Percentiles rank a stretch among this genome's conserved stretches.
phyloP scores from a whole-genome alignment of 1,140 invertebrate genomes.

The Nasonia longicornis region DNA sequence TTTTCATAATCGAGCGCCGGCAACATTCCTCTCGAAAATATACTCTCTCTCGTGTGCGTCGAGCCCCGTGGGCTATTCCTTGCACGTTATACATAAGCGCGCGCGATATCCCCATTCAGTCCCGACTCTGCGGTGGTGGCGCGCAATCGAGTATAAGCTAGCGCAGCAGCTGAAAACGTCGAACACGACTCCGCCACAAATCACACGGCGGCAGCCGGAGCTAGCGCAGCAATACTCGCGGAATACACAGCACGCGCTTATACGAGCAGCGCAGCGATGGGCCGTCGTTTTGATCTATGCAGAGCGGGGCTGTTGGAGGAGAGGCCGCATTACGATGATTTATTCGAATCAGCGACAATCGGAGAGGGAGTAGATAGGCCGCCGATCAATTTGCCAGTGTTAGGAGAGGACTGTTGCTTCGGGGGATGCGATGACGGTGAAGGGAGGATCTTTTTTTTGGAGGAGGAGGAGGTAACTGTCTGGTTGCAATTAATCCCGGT shows the following conservation, averaged over 20 bases:
- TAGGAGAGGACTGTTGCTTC: background rate
- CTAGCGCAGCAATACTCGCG: background rate
- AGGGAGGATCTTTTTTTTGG: background rate
- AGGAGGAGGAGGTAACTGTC: too few species aligned
- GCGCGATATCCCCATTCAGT: background rate
- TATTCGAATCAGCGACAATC: slow-evolving; percentile 17
- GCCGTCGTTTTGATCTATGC: background rate
- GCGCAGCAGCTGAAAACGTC: slow-evolving; percentile 13
- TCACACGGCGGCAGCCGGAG: background rate
- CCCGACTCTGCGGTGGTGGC: background rate
- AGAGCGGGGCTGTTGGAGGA: background rate
- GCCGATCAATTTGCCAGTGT: slow-evolving; percentile 12
- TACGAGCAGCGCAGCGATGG: background rate
- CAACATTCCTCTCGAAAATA: background rate
- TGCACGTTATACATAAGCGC: background rate
- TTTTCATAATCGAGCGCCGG: too few species aligned
- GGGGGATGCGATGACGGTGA: too few species aligned
- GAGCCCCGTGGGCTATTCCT: background rate
- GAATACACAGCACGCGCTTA: slow-evolving; percentile 17
- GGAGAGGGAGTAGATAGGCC: background rate
- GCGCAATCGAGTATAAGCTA: background rate
- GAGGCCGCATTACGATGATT: slow-evolving; percentile 28
- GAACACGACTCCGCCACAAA: slow-evolving; percentile 26
- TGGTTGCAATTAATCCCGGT: too few species aligned
- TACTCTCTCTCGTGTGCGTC: background rate